Base-by-base conservation (phyloP, 2,797 vertebrate genomes). In the Hemibagrus guttatus region DNA sequence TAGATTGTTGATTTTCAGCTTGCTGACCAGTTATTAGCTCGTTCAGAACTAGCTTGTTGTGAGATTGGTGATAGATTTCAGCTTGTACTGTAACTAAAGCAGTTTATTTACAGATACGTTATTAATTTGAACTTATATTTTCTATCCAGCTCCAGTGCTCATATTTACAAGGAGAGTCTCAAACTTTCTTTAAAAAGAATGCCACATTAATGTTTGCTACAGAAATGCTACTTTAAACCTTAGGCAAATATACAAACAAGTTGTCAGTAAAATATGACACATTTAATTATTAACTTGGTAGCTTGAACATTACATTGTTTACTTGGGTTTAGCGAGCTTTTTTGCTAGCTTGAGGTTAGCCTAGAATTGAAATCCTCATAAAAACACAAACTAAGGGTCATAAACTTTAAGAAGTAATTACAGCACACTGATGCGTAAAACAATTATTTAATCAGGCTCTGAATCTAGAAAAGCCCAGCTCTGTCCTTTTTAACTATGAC, bases 381-480 rank as follows among this genome's bases (percentile, higher is more conserved):
- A 26, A 71, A 26, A 49, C 46, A 49, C 46, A 49, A 49, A 49
- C 46, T 49, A 5, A 7, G 46, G 46, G 46, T 9, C 42, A 49
- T 21, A 74, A 49, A 49, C 23, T 49, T 26, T 49, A 74, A 75
- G 71, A 74, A 74, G 35, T 42, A 76, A 26, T 31, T 9, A 59
- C 52, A 58, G 31, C 11, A 84, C 8, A n/a, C 1, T 8, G 12
- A 84, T 35, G 19, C n/a, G 23, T 69, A 23, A 56, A n/a, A 54
- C 72, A 28, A 58, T 42, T 86, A 86, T 76, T 76, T 59, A 66
- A 66, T 66, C 66, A 82, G 69, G 56, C 69, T 4, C 8, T 26
- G 39, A 8, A 26, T 42, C 21, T 28, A 23, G 13, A 39, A 79
- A 84, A 26, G 6, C 66, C 56, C 9, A 56, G 28, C 58, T 68